Evolutionary conservation across 2,888 invertebrate genomes (phyloP).

Genomic region (Oegoconia quadripuncta): DNA sequence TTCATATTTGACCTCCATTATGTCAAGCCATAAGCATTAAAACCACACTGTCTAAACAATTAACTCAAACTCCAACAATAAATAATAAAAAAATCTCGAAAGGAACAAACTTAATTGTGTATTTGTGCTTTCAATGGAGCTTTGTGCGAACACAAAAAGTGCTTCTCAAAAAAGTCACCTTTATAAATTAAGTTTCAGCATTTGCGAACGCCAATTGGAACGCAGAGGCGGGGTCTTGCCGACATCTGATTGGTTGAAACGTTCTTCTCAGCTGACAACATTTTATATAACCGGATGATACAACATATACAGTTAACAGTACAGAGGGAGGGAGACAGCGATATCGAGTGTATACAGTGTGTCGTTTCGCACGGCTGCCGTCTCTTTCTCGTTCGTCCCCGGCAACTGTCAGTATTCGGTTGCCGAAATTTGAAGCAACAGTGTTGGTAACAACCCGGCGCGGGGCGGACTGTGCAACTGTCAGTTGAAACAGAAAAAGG

Average conservation of each 20-base stretch:
- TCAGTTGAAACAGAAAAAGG: conserved; percentile 16
- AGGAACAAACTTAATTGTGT: conserved; percentile 75
- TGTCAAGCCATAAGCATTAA: conserved; percentile 22
- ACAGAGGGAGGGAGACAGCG: conserved; percentile 56
- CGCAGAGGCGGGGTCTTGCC: conserved; percentile 49
- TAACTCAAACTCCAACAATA: conserved; percentile 52
- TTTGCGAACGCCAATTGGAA: conserved; percentile 51
- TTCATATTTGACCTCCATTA: conserved; percentile 25
- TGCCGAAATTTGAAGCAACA: conserved; percentile 70
- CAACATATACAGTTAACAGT: conserved; percentile 78
- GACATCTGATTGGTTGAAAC: conserved; percentile 48
- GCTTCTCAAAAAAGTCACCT: conserved; percentile 76
- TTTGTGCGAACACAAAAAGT: conserved; percentile 66
- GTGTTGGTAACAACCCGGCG: conserved; percentile 59
- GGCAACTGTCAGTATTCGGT: conserved; percentile 56
- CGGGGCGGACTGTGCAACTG: conserved; percentile 51
- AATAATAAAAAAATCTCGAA: conserved; percentile 52
- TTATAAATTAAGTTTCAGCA: conserved; percentile 76
- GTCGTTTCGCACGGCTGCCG: conserved; percentile 57
- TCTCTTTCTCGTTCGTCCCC: conserved; percentile 44
- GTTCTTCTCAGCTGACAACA: conserved; percentile 66
- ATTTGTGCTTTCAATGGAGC: conserved; percentile 67
- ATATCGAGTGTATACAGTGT: conserved; percentile 63
- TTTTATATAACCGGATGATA: conserved; percentile 78
- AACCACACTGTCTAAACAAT: conserved; percentile 50